Base-by-base conservation (phyloP, 2,113 vertebrate species). In the Sinocyclocheilus maitianheensis region DNA sequence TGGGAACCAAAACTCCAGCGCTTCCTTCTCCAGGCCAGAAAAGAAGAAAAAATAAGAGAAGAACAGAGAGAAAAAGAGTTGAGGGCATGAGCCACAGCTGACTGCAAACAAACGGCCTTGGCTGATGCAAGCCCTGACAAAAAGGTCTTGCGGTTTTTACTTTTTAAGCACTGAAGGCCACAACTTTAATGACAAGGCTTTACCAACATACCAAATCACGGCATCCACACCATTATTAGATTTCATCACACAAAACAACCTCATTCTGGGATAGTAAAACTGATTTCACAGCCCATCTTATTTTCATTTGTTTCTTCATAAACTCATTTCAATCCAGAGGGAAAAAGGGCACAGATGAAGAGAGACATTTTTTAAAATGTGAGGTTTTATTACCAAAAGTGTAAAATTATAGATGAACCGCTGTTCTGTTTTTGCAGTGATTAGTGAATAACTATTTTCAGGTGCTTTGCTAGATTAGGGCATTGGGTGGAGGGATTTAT, bases 1-100 rank as follows among this genome's bases (percentile, higher is more conserved):
- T 95, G 94, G 95, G 95, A 97, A 96, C 96, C 94, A 96, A 97
- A 97, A 96, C 94, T 94, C 92, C 93, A 93, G 94, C 91, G 93
- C 95, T 97, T 96, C 94, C 95, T 87, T 88, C 85, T 88, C 81
- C 87, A 11, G 16, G 78, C 81, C 86, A 86, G 75, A 88, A 69
- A 84, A 53, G 51, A 75, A 83, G 74, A 83, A 86, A 81, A 85
- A 51, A 76, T 67, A 71, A 85, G 78, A 84, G 84, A 86, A 48
- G 20, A 85, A 85, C 71, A 83, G 71, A 86, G 62, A 82, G 53
- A 89, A 79, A 86, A 48, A 79, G 13, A 83, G 78, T n/a, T 78
- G 63, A 78, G 82, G 74, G 13, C 53, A 26, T 4, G 7, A 37
- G 65, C 72, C 46, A 86, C 87, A 83, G 22, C 85, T 88, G 84